phyloP scores from a whole-genome alignment of 1,140 invertebrate genomes.

The Cotesia typhae region DNA sequence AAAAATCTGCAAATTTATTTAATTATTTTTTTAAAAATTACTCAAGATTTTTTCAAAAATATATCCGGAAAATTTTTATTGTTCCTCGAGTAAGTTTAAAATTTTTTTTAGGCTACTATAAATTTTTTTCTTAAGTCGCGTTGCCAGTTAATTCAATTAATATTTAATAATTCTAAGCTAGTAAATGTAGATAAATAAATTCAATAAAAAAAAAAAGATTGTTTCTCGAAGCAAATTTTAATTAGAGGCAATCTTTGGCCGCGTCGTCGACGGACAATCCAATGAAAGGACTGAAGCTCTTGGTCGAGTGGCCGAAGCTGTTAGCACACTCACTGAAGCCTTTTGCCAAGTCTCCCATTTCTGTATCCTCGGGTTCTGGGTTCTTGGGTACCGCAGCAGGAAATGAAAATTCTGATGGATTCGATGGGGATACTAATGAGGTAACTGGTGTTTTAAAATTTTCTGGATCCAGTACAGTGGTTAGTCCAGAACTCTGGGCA shows the following conservation, averaged over 20 bases:
- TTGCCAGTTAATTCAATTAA: no score
- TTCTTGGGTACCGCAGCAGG: conserved; percentile 37
- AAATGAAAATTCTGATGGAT: neutral
- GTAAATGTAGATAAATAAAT: no score
- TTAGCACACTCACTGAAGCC: conserved; percentile 60
- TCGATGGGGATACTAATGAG: neutral
- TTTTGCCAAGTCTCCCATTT: conserved; percentile 59
- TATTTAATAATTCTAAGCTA: no score
- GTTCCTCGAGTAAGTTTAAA: no score
- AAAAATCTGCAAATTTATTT: no score
- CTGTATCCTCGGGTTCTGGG: conserved; percentile 47
- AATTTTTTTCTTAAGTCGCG: no score
- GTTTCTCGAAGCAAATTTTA: conserved; percentile 49
- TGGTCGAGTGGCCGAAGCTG: conserved; percentile 53
- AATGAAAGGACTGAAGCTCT: conserved; percentile 41
- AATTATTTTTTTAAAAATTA: no score
- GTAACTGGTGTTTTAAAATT: conserved; percentile 41
- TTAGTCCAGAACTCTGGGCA: conserved; percentile 41
- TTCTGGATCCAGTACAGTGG: conserved; percentile 40
- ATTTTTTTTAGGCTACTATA: no score
- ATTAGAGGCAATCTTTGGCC: conserved; percentile 61
- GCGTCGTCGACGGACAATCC: conserved; percentile 56
- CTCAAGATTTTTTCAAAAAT: no score
- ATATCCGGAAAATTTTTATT: no score
- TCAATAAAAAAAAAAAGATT: no score